These are phyloP conservation scores for Plutomurus gul DNA, from an alignment of 1,140 invertebrate species.

Conservation along the genomic window DNA sequence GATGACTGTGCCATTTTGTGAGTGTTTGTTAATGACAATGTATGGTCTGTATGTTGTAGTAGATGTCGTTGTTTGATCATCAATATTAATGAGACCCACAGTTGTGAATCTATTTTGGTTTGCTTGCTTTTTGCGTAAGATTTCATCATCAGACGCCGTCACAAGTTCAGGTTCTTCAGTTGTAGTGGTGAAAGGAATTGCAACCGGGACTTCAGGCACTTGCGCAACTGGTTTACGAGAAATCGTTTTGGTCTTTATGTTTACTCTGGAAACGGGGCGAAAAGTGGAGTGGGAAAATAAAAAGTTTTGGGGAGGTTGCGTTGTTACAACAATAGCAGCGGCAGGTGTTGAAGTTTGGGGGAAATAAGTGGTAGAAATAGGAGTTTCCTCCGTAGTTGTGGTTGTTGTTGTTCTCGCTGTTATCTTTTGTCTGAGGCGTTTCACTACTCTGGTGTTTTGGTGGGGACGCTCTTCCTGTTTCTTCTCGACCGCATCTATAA, in stretches of 20 bases:
- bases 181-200: not conserved
- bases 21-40: not conserved
- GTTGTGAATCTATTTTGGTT: conserved; percentile 13
- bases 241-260: conserved; percentile 34
- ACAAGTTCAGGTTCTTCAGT: conserved; percentile 45
- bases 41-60: not conserved
- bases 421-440: conserved; percentile 25
- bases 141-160: conserved; percentile 45
- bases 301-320: conserved; percentile 8
- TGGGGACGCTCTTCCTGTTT: not conserved
- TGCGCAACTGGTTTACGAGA: not conserved
- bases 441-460: conserved; percentile 1
- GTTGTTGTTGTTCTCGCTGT: not conserved
- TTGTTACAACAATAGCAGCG: not conserved
- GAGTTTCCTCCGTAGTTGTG: conserved; percentile 9
- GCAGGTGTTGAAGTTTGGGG: not conserved
- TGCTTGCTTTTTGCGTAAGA: not conserved
- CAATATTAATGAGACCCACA: not conserved
- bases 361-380: not conserved
- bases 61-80: not conserved
- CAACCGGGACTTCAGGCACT: not conserved
- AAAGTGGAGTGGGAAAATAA: conserved; percentile 23
- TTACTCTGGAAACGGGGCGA: conserved; percentile 36
- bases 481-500: not conserved
- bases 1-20: not conserved